phyloP scores from a whole-genome alignment of 2,888 invertebrate species.

The Megamerina dolium region DNA sequence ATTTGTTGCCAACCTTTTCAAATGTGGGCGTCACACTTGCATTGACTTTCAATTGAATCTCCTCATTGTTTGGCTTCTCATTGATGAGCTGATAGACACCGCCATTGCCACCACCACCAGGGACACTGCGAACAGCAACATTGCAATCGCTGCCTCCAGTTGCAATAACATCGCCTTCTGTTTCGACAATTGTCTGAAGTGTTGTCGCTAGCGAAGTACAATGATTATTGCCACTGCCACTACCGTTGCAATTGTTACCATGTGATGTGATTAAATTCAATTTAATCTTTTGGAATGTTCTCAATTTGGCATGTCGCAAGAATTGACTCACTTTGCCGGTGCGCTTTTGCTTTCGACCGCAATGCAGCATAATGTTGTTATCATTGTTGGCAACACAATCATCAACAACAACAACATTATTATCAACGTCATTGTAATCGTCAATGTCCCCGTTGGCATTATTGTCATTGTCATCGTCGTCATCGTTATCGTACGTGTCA shows the following conservation, averaged over 20 bases:
- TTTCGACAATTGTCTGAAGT: constrained; percentile 43
- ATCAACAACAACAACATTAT: constrained; percentile 14
- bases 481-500: constrained; percentile 5
- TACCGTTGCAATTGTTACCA: constrained; percentile 25
- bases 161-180: constrained; percentile 36
- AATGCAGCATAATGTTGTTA: constrained; percentile 9
- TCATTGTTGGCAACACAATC: constrained; percentile 4
- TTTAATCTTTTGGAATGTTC: constrained; percentile 45
- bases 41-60: constrained; percentile 13
- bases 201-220: constrained; percentile 20
- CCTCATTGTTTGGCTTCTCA: constrained; percentile 32
- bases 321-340: constrained; percentile 31
- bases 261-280: constrained; percentile 36
- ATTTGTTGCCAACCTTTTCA: constrained; percentile 19
- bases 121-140: constrained; percentile 18
- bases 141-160: constrained; percentile 1
- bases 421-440: constrained; percentile 11
- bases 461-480: constrained; percentile 12
- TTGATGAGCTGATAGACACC: constrained; percentile 43
- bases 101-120: constrained; percentile 19
- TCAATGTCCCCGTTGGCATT: constrained; percentile 20
- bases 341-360: constrained; percentile 9
- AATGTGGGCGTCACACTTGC: constrained; percentile 6
- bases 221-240: constrained; percentile 18
- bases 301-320: constrained; percentile 41